Evolutionary conservation across 92 coral and sea anemone genomes (phyloP), one percentile per base, ranked within the genome.

Genomic region (Galaxea fascicularis): DNA sequence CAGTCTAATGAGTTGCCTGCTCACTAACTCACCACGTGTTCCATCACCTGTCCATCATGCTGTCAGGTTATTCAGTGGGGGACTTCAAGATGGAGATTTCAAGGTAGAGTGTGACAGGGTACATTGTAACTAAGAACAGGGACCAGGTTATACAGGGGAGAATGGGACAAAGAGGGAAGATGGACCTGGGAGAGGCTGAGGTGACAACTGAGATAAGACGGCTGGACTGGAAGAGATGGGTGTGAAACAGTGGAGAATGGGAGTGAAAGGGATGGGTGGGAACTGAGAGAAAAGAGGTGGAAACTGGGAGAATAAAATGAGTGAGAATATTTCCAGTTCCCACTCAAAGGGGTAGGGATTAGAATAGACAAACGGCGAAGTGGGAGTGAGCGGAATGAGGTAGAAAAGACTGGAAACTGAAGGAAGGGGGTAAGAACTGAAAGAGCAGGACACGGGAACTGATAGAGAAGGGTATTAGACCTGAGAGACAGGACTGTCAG

Each of bases 41-140:
- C 95, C 95, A 0, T 82, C 96, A 9, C 88, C 94, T 73, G 86
- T 95, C 22, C 91, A 95, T 60, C 93, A 92, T 82, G 99, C 98
- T 44, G 88, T 95, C 22, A 82, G 86, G 63, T 75, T 92, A 63
- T 93, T 95, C 78, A 93, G 92, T 53, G 58, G 49, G 4, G 99
- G 99, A 44, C 65, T 87, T 71, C 98, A 89, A 77, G 99, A 97
- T 84, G 51, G 47, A 1, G 79, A 88, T 64, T 73, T 83, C 25
- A 86, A 87, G 99, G 99, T 97, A 73, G 74, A 47, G 26, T 45
- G 11, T 11, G 29, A 22, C 0, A 16, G n/a, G 17, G 3, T 12
- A 21, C 15, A 15, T 49, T 46, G 51, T 35, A 6, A 35, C 41
- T 35, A 2, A 2, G 41, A 35, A 6, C 41, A 35, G 41, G 41